These are phyloP conservation scores for Diploptera punctata DNA, from an alignment of 2,888 invertebrate species.

Conservation along the genomic window DNA sequence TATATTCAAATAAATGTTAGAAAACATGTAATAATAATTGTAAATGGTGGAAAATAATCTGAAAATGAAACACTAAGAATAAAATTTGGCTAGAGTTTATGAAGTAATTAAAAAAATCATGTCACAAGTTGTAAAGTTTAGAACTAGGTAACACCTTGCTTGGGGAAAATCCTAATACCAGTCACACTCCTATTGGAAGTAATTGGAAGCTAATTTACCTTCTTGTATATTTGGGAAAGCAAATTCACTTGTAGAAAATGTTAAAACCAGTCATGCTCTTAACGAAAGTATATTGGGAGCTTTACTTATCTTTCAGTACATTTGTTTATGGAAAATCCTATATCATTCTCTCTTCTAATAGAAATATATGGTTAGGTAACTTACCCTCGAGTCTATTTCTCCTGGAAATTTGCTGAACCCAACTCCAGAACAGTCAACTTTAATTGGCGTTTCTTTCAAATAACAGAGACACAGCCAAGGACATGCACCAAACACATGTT, in stretches of 20 bases:
- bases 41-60: too few species aligned
- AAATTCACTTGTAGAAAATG: not conserved
- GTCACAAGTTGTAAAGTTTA: too few species aligned
- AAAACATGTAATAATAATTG: too few species aligned
- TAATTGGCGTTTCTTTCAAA: not conserved
- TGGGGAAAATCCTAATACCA: too few species aligned
- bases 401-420: not conserved
- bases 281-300: not conserved
- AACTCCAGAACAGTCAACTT: slow-evolving; percentile 1
- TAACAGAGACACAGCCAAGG: not conserved
- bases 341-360: not conserved
- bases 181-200: too few species aligned
- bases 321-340: not conserved
- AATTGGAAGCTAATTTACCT: too few species aligned
- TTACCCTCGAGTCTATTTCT: not conserved
- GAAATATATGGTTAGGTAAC: not conserved
- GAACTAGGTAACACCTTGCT: too few species aligned
- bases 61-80: too few species aligned
- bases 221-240: not conserved
- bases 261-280: not conserved
- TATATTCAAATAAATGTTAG: too few species aligned
- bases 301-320: not conserved
- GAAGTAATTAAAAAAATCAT: too few species aligned
- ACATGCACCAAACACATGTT: not conserved
- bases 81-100: too few species aligned